These are phyloP conservation scores for Struthio camelus DNA, from an alignment of 2,113 vertebrate species.

Conservation along the genomic window DNA sequence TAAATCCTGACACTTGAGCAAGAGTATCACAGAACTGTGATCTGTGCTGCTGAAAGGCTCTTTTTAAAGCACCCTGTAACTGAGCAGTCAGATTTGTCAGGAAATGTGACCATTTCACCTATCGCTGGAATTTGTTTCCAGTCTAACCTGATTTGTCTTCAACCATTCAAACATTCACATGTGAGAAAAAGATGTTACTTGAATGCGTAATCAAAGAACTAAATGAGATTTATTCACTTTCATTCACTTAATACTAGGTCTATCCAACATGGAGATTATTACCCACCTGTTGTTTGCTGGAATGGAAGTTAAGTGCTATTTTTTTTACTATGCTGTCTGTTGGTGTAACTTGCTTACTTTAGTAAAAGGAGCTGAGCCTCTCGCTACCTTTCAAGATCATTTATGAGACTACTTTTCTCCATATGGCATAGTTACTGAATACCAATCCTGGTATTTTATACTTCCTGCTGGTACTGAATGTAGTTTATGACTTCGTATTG, in stretches of 20 bases:
- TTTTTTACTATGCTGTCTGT: not conserved
- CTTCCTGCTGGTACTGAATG: not conserved
- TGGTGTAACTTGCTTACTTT: not conserved
- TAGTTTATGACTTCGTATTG: not conserved
- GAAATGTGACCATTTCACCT: slow-evolving; percentile 15
- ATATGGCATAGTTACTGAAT: not conserved
- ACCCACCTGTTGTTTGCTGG: not conserved
- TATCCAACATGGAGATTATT: slow-evolving; percentile 7
- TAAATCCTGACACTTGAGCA: not conserved
- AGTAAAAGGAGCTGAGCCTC: not conserved
- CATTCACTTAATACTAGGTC: not conserved
- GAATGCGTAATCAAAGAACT: slow-evolving; percentile 28
- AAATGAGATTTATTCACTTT: slow-evolving; percentile 18
- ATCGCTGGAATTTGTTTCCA: slow-evolving; percentile 36
- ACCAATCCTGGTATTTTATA: not conserved
- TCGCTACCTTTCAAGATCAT: not conserved
- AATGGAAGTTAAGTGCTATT: not conserved
- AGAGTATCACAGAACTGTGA: not conserved
- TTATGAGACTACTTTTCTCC: not conserved
- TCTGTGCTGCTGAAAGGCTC: not conserved
- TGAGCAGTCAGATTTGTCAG: slow-evolving; percentile 11
- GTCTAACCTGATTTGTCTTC: not conserved
- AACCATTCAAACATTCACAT: slow-evolving; percentile 25
- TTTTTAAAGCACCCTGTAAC: slow-evolving; percentile 23
- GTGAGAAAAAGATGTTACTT: not conserved